Evolutionary conservation across 2,797 vertebrate species (phyloP), one percentile per base, ranked within the genome.

Genomic region (Danio aesculapii): DNA sequence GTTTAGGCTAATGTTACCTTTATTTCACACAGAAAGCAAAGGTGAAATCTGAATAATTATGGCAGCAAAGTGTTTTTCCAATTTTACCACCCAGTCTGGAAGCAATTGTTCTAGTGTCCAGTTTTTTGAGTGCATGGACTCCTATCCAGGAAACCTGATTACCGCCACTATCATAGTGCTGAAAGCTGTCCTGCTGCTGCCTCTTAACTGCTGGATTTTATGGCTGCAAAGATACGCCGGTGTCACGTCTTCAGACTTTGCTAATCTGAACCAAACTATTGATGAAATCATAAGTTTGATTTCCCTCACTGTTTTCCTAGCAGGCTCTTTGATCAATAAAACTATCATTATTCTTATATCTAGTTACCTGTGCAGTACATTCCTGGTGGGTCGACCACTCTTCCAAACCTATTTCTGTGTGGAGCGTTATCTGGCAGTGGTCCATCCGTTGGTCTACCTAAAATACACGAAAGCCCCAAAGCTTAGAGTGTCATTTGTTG

Each of bases 361-460:
- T 19, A 17, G 10, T 59, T 78, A 7, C 44, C 44, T 78, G 53
- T 11, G 11, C 16, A 50, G 76, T 43, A 50, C 46, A 8, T 61
- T 69, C 9, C 1, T 53, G 12, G 69, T 79, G 14, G 81, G 75
- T 61, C 52, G 30, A 17, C 68, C 75, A 6, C 39, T 78, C 3
- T 79, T 74, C 39, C 75, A 83, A n/a, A 52, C 59, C 3, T 53
- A 6, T 19, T 66, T 70, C 39, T 77, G 75, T 64, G 49, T 82
- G 10, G 75, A 77, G 75, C 59, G 57, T 10, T 63, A 63, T 64
- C 57, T 77, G 39, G 73, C 66, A 5, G 73, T 77, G 46, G 64
- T 82, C 63, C 64, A 82, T 39, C 80, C 66, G 0, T 4, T 82
- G 67, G 12, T 77, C 57, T 77, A 62, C 47, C 73, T n/a, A 50